phyloP scores from a whole-genome alignment of 2,797 vertebrate species.

The Pogoniulus pusillus region DNA sequence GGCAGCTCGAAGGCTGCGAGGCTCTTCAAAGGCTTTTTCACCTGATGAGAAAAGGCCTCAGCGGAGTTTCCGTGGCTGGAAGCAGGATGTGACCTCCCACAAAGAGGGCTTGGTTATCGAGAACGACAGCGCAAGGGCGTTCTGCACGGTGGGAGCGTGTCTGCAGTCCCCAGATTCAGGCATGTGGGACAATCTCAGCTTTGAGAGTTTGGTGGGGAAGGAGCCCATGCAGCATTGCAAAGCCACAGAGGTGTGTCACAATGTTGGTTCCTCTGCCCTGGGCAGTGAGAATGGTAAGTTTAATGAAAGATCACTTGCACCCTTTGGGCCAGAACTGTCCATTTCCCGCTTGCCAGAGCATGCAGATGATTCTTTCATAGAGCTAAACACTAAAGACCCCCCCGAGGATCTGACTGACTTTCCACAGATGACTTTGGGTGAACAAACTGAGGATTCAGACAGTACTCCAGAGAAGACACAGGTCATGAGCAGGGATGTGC shows the following conservation, averaged over 20 bases:
- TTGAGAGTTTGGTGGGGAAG: slow-evolving; percentile 35
- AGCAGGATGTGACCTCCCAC: slow-evolving; percentile 9
- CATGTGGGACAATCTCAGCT: slow-evolving; percentile 53
- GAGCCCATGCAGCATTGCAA: not conserved
- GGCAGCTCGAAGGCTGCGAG: slow-evolving; percentile 86
- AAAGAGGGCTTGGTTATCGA: slow-evolving; percentile 45
- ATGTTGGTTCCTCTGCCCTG: not conserved
- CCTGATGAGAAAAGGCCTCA: slow-evolving; percentile 77
- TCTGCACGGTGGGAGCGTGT: not conserved
- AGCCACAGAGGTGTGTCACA: not conserved
- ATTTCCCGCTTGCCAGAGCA: not conserved
- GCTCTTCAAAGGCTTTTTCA: slow-evolving; percentile 82
- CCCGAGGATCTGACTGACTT: not conserved
- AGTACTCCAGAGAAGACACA: not conserved
- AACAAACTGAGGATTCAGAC: not conserved
- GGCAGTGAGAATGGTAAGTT: not conserved
- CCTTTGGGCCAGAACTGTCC: not conserved
- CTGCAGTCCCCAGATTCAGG: slow-evolving; percentile 49
- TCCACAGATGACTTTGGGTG: not conserved
- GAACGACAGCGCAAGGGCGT: slow-evolving; percentile 12
- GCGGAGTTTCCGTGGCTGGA: slow-evolving; percentile 64
- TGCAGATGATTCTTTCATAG: not conserved
- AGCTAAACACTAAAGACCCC: not conserved
- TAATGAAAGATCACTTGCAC: not conserved
- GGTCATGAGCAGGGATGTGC: not conserved